These are phyloP conservation scores for Erythrocercus mccallii DNA, from an alignment of 2,113 vertebrate genomes.

Conservation along the genomic window DNA sequence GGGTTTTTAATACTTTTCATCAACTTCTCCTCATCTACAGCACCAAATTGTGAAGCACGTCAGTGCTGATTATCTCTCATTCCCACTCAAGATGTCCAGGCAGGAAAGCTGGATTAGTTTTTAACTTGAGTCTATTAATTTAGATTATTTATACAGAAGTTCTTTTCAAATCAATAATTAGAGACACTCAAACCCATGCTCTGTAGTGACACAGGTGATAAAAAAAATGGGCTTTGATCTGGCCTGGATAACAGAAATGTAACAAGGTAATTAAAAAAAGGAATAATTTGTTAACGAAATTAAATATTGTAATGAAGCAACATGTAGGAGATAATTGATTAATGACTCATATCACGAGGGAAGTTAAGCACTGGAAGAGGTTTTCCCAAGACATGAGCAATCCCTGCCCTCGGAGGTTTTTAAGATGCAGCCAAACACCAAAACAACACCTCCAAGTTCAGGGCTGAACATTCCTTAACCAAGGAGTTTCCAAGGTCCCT, in stretches of 20 bases:
- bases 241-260: not conserved
- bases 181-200: not conserved
- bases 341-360: rapidly evolving
- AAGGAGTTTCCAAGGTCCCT: not conserved
- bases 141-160: not conserved
- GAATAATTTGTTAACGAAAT: not conserved
- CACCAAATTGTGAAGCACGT: not conserved
- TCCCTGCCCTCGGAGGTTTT: not conserved
- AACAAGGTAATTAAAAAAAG: not conserved
- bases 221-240: not conserved
- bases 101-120: not conserved
- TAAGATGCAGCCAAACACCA: not conserved
- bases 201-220: not conserved
- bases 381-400: not conserved
- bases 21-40: not conserved
- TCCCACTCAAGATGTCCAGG: not conserved
- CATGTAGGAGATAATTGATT: not conserved
- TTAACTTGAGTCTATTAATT: not conserved
- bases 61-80: not conserved
- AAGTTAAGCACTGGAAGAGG: not conserved
- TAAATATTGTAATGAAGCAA: not conserved
- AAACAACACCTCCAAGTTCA: not conserved
- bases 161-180: not conserved
- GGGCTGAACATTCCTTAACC: not conserved
- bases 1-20: not conserved